phyloP scores from a whole-genome alignment of 2,797 vertebrate species.

The Peromyscus melanophrys region DNA sequence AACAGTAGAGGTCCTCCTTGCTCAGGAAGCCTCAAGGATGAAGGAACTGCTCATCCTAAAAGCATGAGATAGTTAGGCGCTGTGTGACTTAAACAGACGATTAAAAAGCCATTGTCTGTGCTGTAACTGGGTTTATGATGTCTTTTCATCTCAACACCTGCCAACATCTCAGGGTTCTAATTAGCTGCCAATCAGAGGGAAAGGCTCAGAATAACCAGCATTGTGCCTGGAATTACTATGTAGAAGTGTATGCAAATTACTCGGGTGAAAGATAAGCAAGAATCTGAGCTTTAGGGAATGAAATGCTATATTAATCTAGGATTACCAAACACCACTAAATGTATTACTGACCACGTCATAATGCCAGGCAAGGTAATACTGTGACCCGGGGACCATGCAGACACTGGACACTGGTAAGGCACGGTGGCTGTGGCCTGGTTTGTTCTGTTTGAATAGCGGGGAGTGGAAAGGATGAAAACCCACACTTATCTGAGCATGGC shows the following conservation, averaged over 20 bases:
- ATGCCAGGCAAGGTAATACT: slow-evolving; percentile 23
- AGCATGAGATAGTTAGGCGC: not conserved
- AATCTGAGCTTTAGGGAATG: slow-evolving; percentile 50
- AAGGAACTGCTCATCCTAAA: slow-evolving; percentile 36
- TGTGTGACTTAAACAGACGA: slow-evolving; percentile 18
- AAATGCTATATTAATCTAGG: slow-evolving; percentile 57
- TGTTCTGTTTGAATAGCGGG: not conserved
- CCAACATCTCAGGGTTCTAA: slow-evolving; percentile 62
- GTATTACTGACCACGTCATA: slow-evolving; percentile 54
- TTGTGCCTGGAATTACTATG: slow-evolving; percentile 65
- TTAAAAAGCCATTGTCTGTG: slow-evolving; percentile 56
- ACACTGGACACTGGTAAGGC: not conserved
- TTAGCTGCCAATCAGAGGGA: slow-evolving; percentile 69
- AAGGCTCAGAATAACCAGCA: slow-evolving; percentile 61
- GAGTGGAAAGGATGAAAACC: slow-evolving; percentile 38
- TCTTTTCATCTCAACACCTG: slow-evolving; percentile 70
- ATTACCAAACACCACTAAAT: slow-evolving; percentile 36
- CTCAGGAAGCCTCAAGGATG: slow-evolving; percentile 45
- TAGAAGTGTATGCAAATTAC: slow-evolving; percentile 74
- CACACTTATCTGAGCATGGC: slow-evolving; percentile 37
- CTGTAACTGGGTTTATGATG: slow-evolving; percentile 40
- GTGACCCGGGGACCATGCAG: not conserved
- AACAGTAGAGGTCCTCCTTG: slow-evolving; percentile 81
- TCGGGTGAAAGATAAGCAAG: slow-evolving; percentile 66
- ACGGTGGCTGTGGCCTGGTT: not conserved